Evolutionary conservation across 2,888 invertebrate genomes (phyloP), one percentile per base, ranked within the genome.

Genomic region (Biston betularia): DNA sequence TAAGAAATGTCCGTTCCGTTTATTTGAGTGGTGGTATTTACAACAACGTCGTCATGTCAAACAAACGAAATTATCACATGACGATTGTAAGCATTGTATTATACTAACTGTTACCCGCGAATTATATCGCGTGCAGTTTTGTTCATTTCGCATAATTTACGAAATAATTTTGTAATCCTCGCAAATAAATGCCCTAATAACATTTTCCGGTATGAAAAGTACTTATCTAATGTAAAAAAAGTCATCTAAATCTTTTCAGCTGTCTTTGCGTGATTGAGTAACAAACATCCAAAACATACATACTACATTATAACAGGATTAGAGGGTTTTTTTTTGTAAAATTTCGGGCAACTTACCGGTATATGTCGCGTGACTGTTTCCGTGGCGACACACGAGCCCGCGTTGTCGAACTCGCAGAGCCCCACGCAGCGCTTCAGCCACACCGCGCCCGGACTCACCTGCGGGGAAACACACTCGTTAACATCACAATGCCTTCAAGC

Each of bases 371-470:
- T 82, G 68, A 68, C 79, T 11, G 81, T 86, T 59, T 84, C 85
- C 5, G 81, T 84, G 46, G 92, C 79, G 46, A 87, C 80, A 77
- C 93, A 93, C 63, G 87, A 83, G 57, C 87, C 89, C 0, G 79
- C 78, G 64, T 79, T 82, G 46, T 84, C 86, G 71, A 82, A 87
- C 78, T 89, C 89, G 79, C 93, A 93, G 57, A 92, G 85, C 9
- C 93, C 93, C 60, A 89, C 88, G 76, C 93, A 93, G 11, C 90
- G 82, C 73, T 92, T 92, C 61, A 93, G 89, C 93, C 93, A 93
- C 68, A 92, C 89, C 6, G 89, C 87, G 50, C 89, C 84, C 5
- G 93, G 93, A 67, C 80, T 89, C 72, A 93, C 84, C 93, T 93
- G 89, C n/a, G 65, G 62, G 66, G 66, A 62, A 62, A 66, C 75